phyloP scores from a whole-genome alignment of 1,140 invertebrate species.

The Hirudo medicinalis region DNA sequence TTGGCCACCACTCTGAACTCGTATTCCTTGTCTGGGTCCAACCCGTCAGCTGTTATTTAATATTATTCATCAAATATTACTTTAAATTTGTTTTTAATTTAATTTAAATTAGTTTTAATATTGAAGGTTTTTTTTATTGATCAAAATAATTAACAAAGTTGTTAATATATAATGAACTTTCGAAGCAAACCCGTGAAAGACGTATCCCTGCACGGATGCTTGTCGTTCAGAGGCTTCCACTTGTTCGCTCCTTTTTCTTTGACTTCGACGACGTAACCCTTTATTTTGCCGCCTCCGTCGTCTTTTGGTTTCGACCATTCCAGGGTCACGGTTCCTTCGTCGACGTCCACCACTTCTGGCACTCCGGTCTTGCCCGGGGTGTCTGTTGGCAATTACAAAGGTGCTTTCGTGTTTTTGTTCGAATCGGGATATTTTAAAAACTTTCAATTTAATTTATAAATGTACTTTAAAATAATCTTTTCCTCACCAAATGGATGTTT shows the following conservation, averaged over 20 bases:
- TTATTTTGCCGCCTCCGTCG: constrained; percentile 85
- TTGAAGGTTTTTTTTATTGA: too few species aligned
- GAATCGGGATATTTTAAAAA: too few species aligned
- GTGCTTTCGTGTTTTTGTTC: too few species aligned
- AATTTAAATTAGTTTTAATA: too few species aligned
- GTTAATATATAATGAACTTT: neutral
- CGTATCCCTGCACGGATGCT: constrained; percentile 69
- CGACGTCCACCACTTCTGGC: constrained; percentile 67
- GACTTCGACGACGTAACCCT: constrained; percentile 66
- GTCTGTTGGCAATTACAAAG: constrained; percentile 27
- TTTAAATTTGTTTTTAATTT: neutral
- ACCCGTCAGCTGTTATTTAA: constrained; percentile 73
- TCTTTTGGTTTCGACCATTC: constrained; percentile 75
- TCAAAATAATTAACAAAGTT: too few species aligned
- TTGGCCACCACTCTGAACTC: constrained; percentile 91
- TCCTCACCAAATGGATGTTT: constrained; percentile 77
- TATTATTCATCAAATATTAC: constrained; percentile 32
- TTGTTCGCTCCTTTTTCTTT: constrained; percentile 45
- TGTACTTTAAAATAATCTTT: too few species aligned
- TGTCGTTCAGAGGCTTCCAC: constrained; percentile 69
- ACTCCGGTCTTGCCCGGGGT: constrained; percentile 61
- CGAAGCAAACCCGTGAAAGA: constrained; percentile 34
- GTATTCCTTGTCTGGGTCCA: constrained; percentile 86
- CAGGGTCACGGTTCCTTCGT: constrained; percentile 58
- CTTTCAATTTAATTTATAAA: too few species aligned